Percentiles rank a stretch among this genome's conserved stretches.
These are phyloP conservation scores for Lottia scabra DNA, from an alignment of 2,888 invertebrate species.

Conservation along the genomic window DNA sequence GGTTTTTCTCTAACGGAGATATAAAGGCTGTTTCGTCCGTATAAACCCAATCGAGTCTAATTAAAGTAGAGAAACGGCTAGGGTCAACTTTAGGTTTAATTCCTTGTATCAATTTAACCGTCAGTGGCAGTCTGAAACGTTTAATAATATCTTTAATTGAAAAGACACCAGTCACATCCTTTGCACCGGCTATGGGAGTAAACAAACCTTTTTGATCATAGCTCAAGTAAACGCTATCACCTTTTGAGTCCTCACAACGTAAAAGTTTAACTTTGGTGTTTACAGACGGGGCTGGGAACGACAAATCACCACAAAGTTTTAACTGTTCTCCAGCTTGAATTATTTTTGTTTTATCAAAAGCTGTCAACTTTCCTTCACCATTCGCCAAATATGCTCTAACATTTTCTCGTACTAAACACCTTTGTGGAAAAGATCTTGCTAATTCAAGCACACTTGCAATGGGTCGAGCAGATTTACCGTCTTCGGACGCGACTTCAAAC, in stretches of 20 bases:
- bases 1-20: slow-evolving; percentile 58
- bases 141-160: slow-evolving; percentile 88
- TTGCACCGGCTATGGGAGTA: slow-evolving; percentile 91
- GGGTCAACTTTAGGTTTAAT: slow-evolving; percentile 79
- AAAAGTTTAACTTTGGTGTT: slow-evolving; percentile 74
- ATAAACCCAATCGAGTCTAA: slow-evolving; percentile 63
- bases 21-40: slow-evolving; percentile 65
- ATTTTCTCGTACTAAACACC: slow-evolving; percentile 79
- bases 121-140: slow-evolving; percentile 87
- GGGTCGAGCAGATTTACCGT: slow-evolving; percentile 89
- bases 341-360: slow-evolving; percentile 51
- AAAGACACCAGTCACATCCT: slow-evolving; percentile 94
- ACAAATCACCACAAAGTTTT: slow-evolving; percentile 58
- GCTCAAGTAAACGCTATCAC: slow-evolving; percentile 84
- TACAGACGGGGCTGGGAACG: slow-evolving; percentile 39
- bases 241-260: slow-evolving; percentile 87
- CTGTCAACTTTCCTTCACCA: slow-evolving; percentile 54
- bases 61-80: slow-evolving; percentile 58
- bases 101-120: slow-evolving; percentile 91
- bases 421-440: slow-evolving; percentile 72
- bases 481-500: slow-evolving; percentile 94
- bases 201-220: slow-evolving; percentile 91
- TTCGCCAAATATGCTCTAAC: slow-evolving; percentile 59
- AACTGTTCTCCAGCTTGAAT: slow-evolving; percentile 63
- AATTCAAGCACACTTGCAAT: slow-evolving; percentile 90